Evolutionary conservation across 2,888 invertebrate species (phyloP).

Genomic region (Nomada hirtipes): DNA sequence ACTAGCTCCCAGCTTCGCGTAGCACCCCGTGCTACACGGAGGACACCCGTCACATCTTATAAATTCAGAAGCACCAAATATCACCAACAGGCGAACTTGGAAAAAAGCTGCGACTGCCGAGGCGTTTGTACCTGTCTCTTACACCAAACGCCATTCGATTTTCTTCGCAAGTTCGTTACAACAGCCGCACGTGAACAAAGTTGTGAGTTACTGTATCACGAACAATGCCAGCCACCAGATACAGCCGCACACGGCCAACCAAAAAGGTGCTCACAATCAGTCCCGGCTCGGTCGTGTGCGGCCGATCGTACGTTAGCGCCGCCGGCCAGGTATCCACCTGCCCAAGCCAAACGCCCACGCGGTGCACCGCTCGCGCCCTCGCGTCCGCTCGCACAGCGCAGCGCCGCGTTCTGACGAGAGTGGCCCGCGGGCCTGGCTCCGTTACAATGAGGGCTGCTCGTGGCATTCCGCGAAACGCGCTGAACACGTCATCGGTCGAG

Average conservation of each 20-base stretch:
- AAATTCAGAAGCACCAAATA: no score
- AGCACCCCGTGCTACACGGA: no score
- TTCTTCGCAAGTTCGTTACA: no score
- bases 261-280: background rate
- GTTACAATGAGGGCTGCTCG: constrained; percentile 79
- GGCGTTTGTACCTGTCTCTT: no score
- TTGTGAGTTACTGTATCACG: no score
- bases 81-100: no score
- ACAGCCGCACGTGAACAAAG: no score
- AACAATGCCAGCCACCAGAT: no score
- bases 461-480: constrained; percentile 79
- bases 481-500: constrained; percentile 74
- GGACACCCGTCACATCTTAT: no score
- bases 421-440: constrained; percentile 75
- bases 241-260: background rate
- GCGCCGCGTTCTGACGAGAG: constrained; percentile 68
- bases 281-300: constrained; percentile 22
- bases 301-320: constrained; percentile 74
- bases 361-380: constrained; percentile 17
- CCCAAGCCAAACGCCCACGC: constrained; percentile 70
- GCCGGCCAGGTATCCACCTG: constrained; percentile 81
- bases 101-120: no score
- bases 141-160: no score
- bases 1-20: no score
- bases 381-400: constrained; percentile 40